phyloP scores from a whole-genome alignment of 2,888 invertebrate species.

The Philhelius pedissequus region DNA sequence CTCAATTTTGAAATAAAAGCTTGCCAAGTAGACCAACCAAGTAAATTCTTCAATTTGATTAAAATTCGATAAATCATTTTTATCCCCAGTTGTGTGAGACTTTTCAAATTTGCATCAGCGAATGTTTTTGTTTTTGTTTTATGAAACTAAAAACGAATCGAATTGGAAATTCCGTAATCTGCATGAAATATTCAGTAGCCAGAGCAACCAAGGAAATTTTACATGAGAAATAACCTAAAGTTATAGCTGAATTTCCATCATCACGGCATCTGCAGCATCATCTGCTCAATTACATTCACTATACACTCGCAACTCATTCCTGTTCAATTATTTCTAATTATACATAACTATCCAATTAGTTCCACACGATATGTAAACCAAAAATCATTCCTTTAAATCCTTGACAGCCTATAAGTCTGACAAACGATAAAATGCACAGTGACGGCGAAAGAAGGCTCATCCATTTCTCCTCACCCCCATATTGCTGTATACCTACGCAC shows the following conservation, averaged over 20 bases:
- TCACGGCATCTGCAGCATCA: not conserved
- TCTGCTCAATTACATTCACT: not conserved
- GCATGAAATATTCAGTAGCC: not conserved
- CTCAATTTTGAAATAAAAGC: too few relatives aligned
- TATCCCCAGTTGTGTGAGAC: too few relatives aligned
- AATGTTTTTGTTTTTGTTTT: too few relatives aligned
- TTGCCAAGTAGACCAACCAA: too few relatives aligned
- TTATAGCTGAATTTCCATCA: constrained; percentile 2
- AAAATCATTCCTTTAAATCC: constrained; percentile 46
- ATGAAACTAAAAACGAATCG: not conserved
- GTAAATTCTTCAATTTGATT: too few relatives aligned
- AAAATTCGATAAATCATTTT: too few relatives aligned
- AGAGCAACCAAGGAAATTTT: not conserved
- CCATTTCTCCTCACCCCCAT: not conserved
- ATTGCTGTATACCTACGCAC: too few relatives aligned
- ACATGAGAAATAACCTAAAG: constrained; percentile 28
- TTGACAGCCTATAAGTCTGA: constrained; percentile 20
- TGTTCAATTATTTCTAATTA: constrained; percentile 59
- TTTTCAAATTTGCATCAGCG: too few relatives aligned
- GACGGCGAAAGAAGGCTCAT: not conserved
- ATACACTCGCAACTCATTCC: not conserved
- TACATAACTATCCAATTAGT: constrained; percentile 56
- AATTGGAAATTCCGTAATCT: not conserved
- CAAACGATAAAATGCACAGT: not conserved
- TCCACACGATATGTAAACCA: constrained; percentile 48